Evolutionary conservation across 2,888 invertebrate genomes (phyloP).

Genomic region (Himalopsyche kuldschensis): DNA sequence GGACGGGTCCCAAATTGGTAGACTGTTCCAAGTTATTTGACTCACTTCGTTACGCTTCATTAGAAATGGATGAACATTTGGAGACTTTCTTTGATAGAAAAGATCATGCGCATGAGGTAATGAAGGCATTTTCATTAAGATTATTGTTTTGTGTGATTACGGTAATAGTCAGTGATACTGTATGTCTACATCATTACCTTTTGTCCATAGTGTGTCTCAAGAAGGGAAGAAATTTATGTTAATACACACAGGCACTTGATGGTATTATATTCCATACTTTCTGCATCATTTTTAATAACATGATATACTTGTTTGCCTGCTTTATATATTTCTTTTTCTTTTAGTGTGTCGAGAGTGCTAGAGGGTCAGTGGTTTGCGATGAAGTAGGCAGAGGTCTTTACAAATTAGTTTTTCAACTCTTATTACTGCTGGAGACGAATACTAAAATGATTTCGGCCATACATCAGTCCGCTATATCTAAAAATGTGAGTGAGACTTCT

Average conservation of each 20-base stretch:
- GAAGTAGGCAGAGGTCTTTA: conserved; percentile 87
- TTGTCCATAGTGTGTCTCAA: no score
- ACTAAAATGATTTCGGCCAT: conserved; percentile 77
- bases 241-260: no score
- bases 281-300: no score
- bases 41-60: conserved; percentile 81
- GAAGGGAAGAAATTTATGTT: no score
- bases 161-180: no score
- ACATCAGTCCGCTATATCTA: conserved; percentile 55
- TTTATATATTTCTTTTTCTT: conserved; percentile 33
- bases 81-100: conserved; percentile 92
- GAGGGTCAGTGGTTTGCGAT: conserved; percentile 70
- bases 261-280: no score
- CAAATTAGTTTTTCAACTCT: conserved; percentile 89
- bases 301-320: no score
- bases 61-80: conserved; percentile 93
- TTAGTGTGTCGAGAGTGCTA: conserved; percentile 80
- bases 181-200: no score
- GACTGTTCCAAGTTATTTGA: conserved; percentile 75
- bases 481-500: conserved; percentile 45
- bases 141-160: no score
- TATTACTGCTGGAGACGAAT: conserved; percentile 84
- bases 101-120: conserved; percentile 83
- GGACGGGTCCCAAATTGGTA: conserved; percentile 75
- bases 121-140: not conserved